Evolutionary conservation across 1,140 invertebrate species (phyloP), one percentile per base, ranked within the genome.

Genomic region (Pseudobourletiella spinata): DNA sequence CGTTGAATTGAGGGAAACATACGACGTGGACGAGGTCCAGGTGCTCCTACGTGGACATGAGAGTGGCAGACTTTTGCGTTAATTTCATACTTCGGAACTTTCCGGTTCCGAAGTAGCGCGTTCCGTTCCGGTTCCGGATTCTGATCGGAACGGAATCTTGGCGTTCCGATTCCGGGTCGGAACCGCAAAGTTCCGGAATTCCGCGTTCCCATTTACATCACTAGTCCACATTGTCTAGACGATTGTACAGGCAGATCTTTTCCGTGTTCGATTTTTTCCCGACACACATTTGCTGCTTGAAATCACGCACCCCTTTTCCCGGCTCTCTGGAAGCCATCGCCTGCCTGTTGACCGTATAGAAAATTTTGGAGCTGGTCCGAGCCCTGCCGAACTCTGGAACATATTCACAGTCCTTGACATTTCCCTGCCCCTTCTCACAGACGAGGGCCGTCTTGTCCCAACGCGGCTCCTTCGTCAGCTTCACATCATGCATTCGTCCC

Each of bases 1-100:
- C 64, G 46, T 65, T 65, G 25, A 65, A 65, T 46, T 65, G 55
- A 15, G 48, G 44, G 29, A 65, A 65, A 44, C 64, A 65, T 6
- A 35, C 50, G 2, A 65, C 64, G n/a, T 65, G 64, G 29, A 65
- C 28, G 11, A 61, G 14, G 46, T 65, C 64, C 16, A 65, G 43
- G 25, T 26, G 22, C 32, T 62, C 25, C 6, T 4, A 8, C 11
- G 50, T 22, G 28, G 28, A 35, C 22, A 18, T 51, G 18, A 18
- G 20, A 29, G 24, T 42, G 3, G 57, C 60, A 2, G 30, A n/a
- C n/a, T n/a, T n/a, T n/a, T n/a, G n/a, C n/a, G n/a, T n/a, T n/a
- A n/a, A n/a, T n/a, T n/a, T n/a, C n/a, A n/a, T n/a, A n/a, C n/a
- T n/a, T n/a, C n/a, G n/a, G n/a, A n/a, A n/a, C n/a, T n/a, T n/a